These are phyloP conservation scores for Bombus pyrosoma DNA, from an alignment of 1,140 invertebrate genomes.

Conservation along the genomic window DNA sequence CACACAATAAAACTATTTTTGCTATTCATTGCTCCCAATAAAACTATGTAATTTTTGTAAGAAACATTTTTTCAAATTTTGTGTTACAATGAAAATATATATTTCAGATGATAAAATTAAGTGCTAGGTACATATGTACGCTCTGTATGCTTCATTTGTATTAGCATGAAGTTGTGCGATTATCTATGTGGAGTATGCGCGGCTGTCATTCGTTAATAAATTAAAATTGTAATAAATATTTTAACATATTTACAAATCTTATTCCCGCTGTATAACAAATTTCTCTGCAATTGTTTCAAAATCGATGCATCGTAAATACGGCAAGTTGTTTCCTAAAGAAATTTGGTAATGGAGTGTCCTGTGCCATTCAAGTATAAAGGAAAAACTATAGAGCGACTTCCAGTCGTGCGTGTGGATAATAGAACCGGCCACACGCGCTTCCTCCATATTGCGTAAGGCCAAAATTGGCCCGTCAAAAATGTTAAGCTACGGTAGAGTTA, in stretches of 20 bases:
- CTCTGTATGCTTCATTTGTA: slow-evolving; percentile 1
- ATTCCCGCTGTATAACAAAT: background rate
- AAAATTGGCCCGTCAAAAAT: slow-evolving; percentile 59
- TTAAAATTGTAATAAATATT: slow-evolving; percentile 22
- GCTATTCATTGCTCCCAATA: too few relatives aligned
- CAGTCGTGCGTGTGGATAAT: slow-evolving; percentile 43
- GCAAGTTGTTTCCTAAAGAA: slow-evolving; percentile 22
- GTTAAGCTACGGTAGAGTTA: slow-evolving; percentile 55
- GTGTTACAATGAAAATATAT: too few relatives aligned
- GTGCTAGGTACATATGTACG: too few relatives aligned
- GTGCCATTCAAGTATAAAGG: slow-evolving; percentile 33
- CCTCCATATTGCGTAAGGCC: slow-evolving; percentile 73
- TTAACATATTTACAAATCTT: slow-evolving; percentile 24
- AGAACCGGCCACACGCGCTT: slow-evolving; percentile 58
- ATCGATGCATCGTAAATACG: slow-evolving; percentile 13
- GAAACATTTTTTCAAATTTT: too few relatives aligned
- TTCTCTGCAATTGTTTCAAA: background rate
- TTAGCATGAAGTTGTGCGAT: slow-evolving; percentile 20
- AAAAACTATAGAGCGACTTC: slow-evolving; percentile 44
- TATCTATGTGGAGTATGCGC: background rate
- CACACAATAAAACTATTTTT: too few relatives aligned
- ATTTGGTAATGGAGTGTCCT: slow-evolving; percentile 66
- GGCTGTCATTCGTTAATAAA: slow-evolving; percentile 48
- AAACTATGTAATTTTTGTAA: too few relatives aligned
- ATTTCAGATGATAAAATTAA: too few relatives aligned